Conservation (phyloP, 2,797 vertebrate species). For the Aphelocoma californica region DNA sequence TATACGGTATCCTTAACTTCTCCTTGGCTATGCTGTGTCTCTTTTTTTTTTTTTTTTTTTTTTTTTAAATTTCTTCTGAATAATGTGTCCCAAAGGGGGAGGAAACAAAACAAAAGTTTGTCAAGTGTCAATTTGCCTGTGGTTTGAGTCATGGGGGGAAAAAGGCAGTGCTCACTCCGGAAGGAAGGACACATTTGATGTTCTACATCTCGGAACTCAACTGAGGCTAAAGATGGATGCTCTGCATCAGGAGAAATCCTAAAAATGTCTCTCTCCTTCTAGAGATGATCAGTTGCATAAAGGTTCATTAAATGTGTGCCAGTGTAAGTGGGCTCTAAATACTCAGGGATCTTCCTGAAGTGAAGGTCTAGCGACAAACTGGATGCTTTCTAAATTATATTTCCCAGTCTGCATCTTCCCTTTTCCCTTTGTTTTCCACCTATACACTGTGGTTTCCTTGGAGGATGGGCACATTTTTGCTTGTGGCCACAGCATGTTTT, state of each 20-base stretch:
- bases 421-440: background rate
- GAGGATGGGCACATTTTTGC: background rate
- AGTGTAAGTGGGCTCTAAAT: background rate
- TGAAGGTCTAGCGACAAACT: background rate
- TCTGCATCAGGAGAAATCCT: background rate
- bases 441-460: fast-evolving
- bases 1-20: background rate
- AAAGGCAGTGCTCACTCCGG: background rate
- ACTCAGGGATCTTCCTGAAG: background rate
- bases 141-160: background rate
- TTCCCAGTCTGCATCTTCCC: background rate
- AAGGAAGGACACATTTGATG: background rate
- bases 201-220: background rate
- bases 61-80: background rate
- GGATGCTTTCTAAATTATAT: background rate
- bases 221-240: background rate
- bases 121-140: background rate
- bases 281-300: background rate
- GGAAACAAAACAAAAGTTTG: background rate
- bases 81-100: background rate
- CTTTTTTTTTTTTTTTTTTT: too few relatives aligned
- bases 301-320: background rate
- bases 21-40: background rate
- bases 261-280: background rate
- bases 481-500: background rate